These are phyloP conservation scores for Sisor rabdophorus DNA, from an alignment of 2,113 vertebrate genomes.

Conservation along the genomic window DNA sequence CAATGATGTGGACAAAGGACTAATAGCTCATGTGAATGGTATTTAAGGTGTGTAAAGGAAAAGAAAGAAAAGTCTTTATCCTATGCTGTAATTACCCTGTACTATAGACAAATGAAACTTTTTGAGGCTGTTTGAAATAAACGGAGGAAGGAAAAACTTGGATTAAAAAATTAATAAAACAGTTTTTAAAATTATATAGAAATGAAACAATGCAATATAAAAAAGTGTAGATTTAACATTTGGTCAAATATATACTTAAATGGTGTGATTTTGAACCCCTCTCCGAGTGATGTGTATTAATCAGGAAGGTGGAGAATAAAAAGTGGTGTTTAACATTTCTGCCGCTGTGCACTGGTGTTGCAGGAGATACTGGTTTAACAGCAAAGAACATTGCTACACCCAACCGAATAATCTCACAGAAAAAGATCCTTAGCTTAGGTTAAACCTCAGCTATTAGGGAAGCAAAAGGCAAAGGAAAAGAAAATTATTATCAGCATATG, in stretches of 20 bases:
- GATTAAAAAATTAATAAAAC: constrained; percentile 9
- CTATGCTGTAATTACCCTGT: background rate
- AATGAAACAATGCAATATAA: constrained; percentile 5
- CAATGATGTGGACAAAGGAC: background rate
- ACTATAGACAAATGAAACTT: background rate
- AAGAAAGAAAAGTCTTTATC: background rate
- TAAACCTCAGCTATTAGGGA: constrained; percentile 44
- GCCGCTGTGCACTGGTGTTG: constrained; percentile 45
- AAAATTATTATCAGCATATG: constrained; percentile 36
- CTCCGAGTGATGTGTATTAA: background rate
- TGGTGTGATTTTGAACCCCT: background rate
- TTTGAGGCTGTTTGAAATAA: background rate
- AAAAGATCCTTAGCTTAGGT: constrained; percentile 48
- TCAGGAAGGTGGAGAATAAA: background rate
- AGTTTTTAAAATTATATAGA: background rate
- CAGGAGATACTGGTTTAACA: constrained; percentile 50
- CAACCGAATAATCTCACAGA: constrained; percentile 43
- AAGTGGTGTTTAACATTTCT: background rate
- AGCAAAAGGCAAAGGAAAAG: constrained; percentile 25
- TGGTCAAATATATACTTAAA: background rate
- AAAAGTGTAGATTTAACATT: constrained; percentile 5
- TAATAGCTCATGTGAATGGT: background rate
- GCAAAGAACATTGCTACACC: constrained; percentile 39
- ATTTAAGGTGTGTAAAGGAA: background rate
- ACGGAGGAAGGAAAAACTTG: too few species aligned